Conservation (phyloP, 2,888 invertebrate genomes). For the Synanthedon formicaeformis region DNA sequence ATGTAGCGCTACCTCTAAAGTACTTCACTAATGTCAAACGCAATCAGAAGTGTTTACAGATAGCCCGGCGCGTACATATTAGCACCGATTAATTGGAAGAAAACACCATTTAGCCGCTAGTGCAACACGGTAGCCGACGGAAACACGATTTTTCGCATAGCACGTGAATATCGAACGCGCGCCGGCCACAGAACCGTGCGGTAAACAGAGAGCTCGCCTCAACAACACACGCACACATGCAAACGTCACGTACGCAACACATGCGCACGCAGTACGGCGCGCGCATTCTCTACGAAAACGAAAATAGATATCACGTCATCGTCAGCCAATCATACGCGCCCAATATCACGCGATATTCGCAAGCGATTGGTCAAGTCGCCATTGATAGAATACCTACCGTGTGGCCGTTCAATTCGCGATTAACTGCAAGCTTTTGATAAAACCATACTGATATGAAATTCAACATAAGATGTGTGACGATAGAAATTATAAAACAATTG, state of each 20-base stretch:
- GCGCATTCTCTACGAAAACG: conserved; percentile 46
- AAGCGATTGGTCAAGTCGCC: conserved; percentile 45
- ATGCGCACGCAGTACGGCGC: conserved; percentile 28
- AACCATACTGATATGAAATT: conserved; percentile 55
- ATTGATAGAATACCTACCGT: conserved; percentile 56
- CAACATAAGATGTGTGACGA: conserved; percentile 32
- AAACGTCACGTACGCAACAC: conserved; percentile 22
- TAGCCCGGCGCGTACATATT: conserved; percentile 45
- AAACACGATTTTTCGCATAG: conserved; percentile 45
- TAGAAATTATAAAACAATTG: conserved; percentile 21
- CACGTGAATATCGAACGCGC: conserved; percentile 76
- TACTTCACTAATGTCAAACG: conserved; percentile 23
- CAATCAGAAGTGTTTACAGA: conserved; percentile 35
- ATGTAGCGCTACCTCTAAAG: conserved; percentile 46
- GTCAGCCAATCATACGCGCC: conserved; percentile 35
- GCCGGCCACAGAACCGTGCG: conserved; percentile 66
- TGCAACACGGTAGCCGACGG: conserved; percentile 44
- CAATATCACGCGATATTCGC: conserved; percentile 40
- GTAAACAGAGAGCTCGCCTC: conserved; percentile 65
- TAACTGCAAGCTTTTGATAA: conserved; percentile 65
- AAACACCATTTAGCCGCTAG: conserved; percentile 51
- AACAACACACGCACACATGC: conserved; percentile 56
- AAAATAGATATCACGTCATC: conserved; percentile 61
- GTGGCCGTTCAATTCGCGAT: conserved; percentile 60
- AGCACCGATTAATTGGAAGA: conserved; percentile 50